Evolutionary conservation across 2,113 vertebrate genomes (phyloP).

Genomic region (Albula glossodonta): DNA sequence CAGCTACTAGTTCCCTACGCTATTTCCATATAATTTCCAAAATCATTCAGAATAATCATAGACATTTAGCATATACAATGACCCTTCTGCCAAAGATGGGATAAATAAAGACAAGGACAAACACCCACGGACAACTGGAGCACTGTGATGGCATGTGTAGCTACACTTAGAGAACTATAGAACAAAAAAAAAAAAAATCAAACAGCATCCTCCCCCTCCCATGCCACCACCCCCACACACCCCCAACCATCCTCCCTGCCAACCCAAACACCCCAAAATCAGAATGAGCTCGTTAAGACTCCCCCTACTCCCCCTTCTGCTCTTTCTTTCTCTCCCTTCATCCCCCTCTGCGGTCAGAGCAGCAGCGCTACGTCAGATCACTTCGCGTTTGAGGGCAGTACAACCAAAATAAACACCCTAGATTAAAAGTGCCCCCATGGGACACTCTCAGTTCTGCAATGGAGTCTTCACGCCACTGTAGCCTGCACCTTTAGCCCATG

Average conservation of each 20-base stretch:
- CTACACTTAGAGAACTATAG: slow-evolving; percentile 23
- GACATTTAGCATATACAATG: not conserved
- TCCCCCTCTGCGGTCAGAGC: slow-evolving; percentile 6
- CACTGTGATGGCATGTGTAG: slow-evolving; percentile 13
- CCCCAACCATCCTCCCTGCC: slow-evolving; percentile 11
- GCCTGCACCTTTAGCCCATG: not conserved
- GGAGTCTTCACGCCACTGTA: not conserved
- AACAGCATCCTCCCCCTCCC: not conserved
- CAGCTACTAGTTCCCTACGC: not conserved
- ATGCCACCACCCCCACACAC: not conserved
- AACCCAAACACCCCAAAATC: slow-evolving; percentile 40
- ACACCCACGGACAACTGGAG: slow-evolving; percentile 7
- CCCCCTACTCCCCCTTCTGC: not conserved
- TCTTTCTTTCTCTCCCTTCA: slow-evolving; percentile 11
- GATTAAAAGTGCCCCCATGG: slow-evolving; percentile 23
- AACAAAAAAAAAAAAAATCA: slow-evolving; percentile 9
- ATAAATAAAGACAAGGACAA: not conserved
- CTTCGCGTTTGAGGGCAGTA: not conserved
- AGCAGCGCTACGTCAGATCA: slow-evolving; percentile 6
- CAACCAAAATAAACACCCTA: slow-evolving; percentile 29
- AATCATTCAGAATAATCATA: not conserved
- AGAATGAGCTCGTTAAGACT: slow-evolving; percentile 10
- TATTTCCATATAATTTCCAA: not conserved
- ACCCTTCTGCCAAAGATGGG: not conserved
- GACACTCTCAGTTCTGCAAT: not conserved